Evolutionary conservation across 2,888 invertebrate species (phyloP), one percentile per base, ranked within the genome.

Genomic region (Calliphora vomitoria): DNA sequence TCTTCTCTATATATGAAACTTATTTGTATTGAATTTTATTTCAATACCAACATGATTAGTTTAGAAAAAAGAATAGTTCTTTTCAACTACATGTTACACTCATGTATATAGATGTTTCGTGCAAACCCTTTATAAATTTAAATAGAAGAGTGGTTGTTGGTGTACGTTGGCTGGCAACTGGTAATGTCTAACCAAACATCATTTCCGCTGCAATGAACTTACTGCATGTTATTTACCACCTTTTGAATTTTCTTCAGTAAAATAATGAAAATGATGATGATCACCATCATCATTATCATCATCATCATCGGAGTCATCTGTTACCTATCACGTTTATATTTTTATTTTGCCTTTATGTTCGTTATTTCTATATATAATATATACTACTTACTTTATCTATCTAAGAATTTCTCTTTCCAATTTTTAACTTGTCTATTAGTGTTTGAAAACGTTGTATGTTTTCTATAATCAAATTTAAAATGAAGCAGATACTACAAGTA

Each of bases 381-480:
- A 58, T 64, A 53, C 25, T 15, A 20, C 41, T 11, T 20, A 35
- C 47, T 55, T 41, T 66, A 64, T 47, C 60, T 62, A 74, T 47
- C 11, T 31, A 64, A 4, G 5, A 25, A 62, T 64, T 80, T 53
- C 35, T 31, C 44, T 62, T n/a, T 10, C 38, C 18, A 55, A 58
- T 74, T 58, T 81, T 58, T 15, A 41, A 20, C 18, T 69, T 60
- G 76, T 72, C 71, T 83, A 71, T 78, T 72, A 62, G 35, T 55
- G 44, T 78, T 72, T 55, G 64, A 64, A 47, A 69, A 64, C n/a
- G 55, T 71, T 78, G 78, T 72, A 55, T 71, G 64, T 78, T 78
- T 79, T 69, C 69, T 75, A 60, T 87, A 85, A 87, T 87, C 85
- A 85, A 87, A 87, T 87, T 87, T 74, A 82, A 85, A 69, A 79